Conservation (phyloP, 2,797 vertebrate species). For the Argyrosomus regius region DNA sequence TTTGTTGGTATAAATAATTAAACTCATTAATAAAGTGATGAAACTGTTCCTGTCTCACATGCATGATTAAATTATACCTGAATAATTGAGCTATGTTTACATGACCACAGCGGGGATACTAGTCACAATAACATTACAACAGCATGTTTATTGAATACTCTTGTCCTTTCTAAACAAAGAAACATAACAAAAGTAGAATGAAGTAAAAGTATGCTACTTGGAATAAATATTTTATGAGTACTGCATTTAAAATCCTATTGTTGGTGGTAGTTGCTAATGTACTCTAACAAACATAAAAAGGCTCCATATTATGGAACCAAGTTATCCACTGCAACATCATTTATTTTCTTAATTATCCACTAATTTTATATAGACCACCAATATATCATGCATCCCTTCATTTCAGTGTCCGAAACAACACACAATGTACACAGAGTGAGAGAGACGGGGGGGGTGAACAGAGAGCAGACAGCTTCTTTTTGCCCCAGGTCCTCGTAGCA, state of each 20-base stretch:
- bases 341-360: no score
- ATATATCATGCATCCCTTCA: no score
- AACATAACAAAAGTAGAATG: neutral
- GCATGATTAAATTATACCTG: constrained; percentile 44
- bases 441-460: no score
- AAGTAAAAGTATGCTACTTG: neutral
- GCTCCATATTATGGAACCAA: no score
- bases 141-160: neutral
- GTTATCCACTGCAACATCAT: no score
- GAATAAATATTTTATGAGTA: neutral
- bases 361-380: no score
- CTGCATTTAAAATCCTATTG: no score
- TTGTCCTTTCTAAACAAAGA: neutral
- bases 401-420: no score
- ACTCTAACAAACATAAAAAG: no score
- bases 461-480: neutral
- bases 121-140: neutral
- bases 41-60: constrained; percentile 76
- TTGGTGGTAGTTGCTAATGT: no score
- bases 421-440: no score
- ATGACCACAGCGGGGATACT: neutral
- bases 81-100: constrained; percentile 15
- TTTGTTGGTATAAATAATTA: constrained; percentile 92
- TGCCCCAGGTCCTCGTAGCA: neutral
- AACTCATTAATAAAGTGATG: constrained; percentile 92